Evolutionary conservation across 2,113 vertebrate genomes (phyloP).

Genomic region (human): DNA sequence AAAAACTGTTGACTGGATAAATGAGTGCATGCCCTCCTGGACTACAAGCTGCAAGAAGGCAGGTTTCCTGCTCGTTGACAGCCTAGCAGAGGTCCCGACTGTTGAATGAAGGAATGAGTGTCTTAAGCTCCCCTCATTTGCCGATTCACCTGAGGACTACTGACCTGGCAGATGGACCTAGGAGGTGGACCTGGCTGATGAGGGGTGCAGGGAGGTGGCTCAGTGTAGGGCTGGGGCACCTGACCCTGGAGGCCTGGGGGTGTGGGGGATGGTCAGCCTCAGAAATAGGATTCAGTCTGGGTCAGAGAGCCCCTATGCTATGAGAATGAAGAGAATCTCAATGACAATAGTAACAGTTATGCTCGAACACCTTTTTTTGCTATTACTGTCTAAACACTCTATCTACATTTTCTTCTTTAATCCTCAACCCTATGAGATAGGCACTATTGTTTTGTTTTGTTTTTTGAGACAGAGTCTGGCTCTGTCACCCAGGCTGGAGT

Average conservation of each 20-base stretch:
- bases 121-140: neutral
- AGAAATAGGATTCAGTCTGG: neutral
- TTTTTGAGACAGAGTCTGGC: too few species aligned
- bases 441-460: neutral
- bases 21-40: neutral
- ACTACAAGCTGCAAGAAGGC: neutral
- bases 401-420: neutral
- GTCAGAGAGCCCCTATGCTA: too few species aligned
- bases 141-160: neutral
- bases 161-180: too few species aligned
- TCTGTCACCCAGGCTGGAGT: too few species aligned
- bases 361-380: neutral
- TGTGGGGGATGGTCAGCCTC: neutral
- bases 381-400: neutral
- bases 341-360: neutral
- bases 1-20: neutral
- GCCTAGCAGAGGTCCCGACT: rapidly evolving
- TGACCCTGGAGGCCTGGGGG: neutral
- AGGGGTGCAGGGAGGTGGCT: neutral
- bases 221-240: neutral
- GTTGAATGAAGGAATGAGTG: neutral
- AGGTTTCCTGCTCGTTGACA: rapidly evolving
- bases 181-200: neutral
- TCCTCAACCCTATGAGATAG: neutral
- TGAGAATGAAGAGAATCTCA: neutral